Percentiles rank a stretch among this genome's conserved stretches.
Conservation (phyloP, 2,797 vertebrate genomes). For the Melanotaenia maccullochi region DNA sequence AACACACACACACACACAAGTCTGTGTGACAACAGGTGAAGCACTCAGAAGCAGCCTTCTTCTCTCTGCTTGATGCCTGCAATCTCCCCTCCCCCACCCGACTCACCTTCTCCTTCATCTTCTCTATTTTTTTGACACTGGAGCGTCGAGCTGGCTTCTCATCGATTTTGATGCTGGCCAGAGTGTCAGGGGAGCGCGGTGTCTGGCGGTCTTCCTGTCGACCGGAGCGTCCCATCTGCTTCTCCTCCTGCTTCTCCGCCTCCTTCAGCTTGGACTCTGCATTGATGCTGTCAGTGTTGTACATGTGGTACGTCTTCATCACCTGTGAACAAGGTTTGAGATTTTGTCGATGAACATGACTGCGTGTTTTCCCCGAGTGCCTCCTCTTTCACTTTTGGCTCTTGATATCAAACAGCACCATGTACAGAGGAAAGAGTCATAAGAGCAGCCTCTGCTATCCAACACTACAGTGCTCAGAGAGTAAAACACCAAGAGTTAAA, state of each 20-base stretch:
- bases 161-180: slow-evolving; percentile 89
- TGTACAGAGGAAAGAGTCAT: slow-evolving; percentile 15
- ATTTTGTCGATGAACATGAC: slow-evolving; percentile 12
- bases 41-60: slow-evolving; percentile 10
- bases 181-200: slow-evolving; percentile 92
- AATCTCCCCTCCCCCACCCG: neutral
- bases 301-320: slow-evolving; percentile 99
- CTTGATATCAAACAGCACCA: slow-evolving; percentile 10
- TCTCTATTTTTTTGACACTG: slow-evolving; percentile 98
- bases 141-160: slow-evolving; percentile 95
- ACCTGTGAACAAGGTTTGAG: slow-evolving; percentile 81
- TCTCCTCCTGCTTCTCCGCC: slow-evolving; percentile 98
- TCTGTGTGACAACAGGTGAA: slow-evolving; percentile 55
- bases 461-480: neutral
- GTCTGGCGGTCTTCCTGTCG: slow-evolving; percentile 94
- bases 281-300: slow-evolving; percentile 98
- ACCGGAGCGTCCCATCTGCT: slow-evolving; percentile 95
- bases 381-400: slow-evolving; percentile 21
- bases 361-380: neutral
- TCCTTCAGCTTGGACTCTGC: slow-evolving; percentile 99
- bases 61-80: neutral
- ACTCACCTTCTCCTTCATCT: slow-evolving; percentile 98
- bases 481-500: slow-evolving; percentile 33
- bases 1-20: slow-evolving; percentile 34
- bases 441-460: neutral